Conservation (phyloP, 2,888 invertebrate species). For the Cyaniris semiargus region DNA sequence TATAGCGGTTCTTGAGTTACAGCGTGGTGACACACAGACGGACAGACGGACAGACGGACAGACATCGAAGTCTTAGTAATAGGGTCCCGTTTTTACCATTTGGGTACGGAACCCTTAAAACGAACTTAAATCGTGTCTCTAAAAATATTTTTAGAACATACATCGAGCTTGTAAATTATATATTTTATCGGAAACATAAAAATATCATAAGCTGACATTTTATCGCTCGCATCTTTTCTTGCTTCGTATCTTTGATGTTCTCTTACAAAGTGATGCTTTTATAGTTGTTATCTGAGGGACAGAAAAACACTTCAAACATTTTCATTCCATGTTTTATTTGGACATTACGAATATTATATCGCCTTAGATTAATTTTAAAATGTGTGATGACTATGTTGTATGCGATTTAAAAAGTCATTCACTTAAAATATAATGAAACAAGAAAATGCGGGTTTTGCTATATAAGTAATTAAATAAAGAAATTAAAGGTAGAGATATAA, state of each 20-base stretch:
- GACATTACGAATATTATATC: not conserved
- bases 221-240: not conserved
- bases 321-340: constrained; percentile 2
- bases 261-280: constrained; percentile 31
- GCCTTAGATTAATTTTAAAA: not conserved
- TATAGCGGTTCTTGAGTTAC: no score
- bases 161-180: not conserved
- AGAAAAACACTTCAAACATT: constrained; percentile 2
- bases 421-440: no score
- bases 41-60: no score
- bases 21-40: no score
- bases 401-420: not conserved
- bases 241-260: constrained; percentile 26
- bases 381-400: not conserved
- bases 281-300: not conserved
- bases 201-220: constrained; percentile 4
- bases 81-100: no score
- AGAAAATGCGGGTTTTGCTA: no score
- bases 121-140: not conserved
- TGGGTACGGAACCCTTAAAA: no score
- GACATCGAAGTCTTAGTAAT: no score
- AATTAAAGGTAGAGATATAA: no score
- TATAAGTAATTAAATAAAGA: no score
- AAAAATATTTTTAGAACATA: not conserved
- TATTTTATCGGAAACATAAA: not conserved